Conservation (phyloP, 2,113 vertebrate genomes). For the Psettodes erumei region DNA sequence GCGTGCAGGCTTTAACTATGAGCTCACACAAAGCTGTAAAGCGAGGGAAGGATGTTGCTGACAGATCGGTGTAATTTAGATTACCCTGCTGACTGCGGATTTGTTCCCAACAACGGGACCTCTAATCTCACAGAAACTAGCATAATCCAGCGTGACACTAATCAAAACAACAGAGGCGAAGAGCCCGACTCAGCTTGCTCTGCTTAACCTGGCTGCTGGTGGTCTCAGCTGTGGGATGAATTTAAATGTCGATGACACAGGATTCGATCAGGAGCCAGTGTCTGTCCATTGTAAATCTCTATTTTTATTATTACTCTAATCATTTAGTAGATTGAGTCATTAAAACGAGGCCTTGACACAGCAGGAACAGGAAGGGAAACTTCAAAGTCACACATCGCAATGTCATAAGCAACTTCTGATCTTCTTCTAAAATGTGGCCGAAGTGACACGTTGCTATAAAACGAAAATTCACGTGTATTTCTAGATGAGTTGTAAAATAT, state of each 20-base stretch:
- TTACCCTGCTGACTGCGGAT: conserved; percentile 25
- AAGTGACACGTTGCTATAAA: too few relatives aligned
- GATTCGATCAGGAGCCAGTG: not conserved
- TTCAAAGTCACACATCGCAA: too few relatives aligned
- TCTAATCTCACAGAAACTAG: conserved; percentile 33
- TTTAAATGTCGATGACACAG: conserved; percentile 13
- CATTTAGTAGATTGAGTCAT: not conserved
- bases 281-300: not conserved
- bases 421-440: too few relatives aligned
- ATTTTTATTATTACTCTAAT: not conserved
- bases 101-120: conserved; percentile 8
- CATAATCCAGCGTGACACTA: conserved; percentile 36
- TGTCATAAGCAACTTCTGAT: too few relatives aligned
- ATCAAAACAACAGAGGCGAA: conserved; percentile 41
- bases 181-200: conserved; percentile 1
- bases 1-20: not conserved
- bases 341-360: not conserved
- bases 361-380: not conserved
- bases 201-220: conserved; percentile 1
- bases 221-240: not conserved
- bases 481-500: too few relatives aligned
- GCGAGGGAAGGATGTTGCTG: not conserved
- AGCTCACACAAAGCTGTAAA: not conserved
- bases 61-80: conserved; percentile 27
- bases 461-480: too few relatives aligned